Conservation (phyloP, 2,888 invertebrate species). For the Hyles lineata region DNA sequence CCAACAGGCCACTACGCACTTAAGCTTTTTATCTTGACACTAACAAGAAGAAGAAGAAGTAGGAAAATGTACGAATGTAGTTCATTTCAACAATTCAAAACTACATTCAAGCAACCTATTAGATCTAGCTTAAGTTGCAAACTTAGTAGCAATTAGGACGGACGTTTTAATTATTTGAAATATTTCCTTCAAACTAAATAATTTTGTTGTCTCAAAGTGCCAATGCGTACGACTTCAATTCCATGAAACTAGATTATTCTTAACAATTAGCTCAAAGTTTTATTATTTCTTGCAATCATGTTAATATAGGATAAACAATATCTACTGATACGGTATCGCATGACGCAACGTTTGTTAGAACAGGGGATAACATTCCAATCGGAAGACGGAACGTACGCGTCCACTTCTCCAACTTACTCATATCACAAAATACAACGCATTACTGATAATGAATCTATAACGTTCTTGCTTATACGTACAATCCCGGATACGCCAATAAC, state of each 20-base stretch:
- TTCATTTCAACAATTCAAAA: too few relatives aligned
- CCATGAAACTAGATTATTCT: neutral
- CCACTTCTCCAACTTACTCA: neutral
- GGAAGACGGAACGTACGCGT: neutral
- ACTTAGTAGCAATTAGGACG: too few relatives aligned
- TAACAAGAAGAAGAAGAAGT: too few relatives aligned
- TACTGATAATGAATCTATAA: neutral
- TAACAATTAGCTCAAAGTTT: neutral
- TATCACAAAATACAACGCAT: neutral
- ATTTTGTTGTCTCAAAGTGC: neutral
- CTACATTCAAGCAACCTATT: too few relatives aligned
- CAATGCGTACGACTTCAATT: neutral
- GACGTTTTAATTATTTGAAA: too few relatives aligned
- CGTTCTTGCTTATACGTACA: neutral
- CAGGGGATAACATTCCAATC: neutral
- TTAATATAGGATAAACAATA: conserved; percentile 20
- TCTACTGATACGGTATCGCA: conserved; percentile 26
- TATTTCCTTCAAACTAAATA: too few relatives aligned
- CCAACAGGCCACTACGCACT: too few relatives aligned
- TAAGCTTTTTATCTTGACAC: too few relatives aligned
- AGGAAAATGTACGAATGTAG: too few relatives aligned
- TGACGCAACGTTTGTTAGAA: conserved; percentile 3
- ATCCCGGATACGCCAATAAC: neutral
- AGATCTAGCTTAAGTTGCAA: too few relatives aligned
- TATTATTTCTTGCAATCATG: neutral